Percentiles rank a stretch among this genome's conserved stretches.
phyloP scores from a whole-genome alignment of 2,888 invertebrate genomes.

The Omphaloscelis lunosa region DNA sequence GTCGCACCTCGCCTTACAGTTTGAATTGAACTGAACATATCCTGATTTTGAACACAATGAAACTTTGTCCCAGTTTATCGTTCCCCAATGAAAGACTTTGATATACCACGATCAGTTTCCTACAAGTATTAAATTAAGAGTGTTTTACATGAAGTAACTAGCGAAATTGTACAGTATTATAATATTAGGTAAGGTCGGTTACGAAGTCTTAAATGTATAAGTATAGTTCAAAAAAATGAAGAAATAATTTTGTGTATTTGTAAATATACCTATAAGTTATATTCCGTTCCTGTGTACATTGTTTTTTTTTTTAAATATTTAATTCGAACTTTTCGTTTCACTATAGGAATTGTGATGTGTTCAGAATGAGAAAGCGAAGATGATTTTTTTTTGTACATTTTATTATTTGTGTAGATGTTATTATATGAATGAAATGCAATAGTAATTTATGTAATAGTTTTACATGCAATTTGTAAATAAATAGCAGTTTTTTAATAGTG shows the following conservation, averaged over 20 bases:
- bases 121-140: constrained; percentile 86
- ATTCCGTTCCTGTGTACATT: constrained; percentile 89
- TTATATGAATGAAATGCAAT: constrained; percentile 89
- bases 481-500: constrained; percentile 78
- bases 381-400: constrained; percentile 86
- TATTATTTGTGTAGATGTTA: constrained; percentile 86
- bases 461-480: constrained; percentile 87
- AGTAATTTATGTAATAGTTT: constrained; percentile 90
- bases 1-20: constrained; percentile 67
- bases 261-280: constrained; percentile 88
- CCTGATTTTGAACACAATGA: constrained; percentile 69
- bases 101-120: constrained; percentile 85
- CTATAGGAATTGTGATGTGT: constrained; percentile 89
- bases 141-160: constrained; percentile 88
- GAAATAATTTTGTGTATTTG: constrained; percentile 86
- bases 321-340: constrained; percentile 70
- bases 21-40: constrained; percentile 84
- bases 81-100: constrained; percentile 81
- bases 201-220: constrained; percentile 85
- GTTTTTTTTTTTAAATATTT: constrained; percentile 75
- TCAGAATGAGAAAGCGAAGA: constrained; percentile 81
- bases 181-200: constrained; percentile 84
- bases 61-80: constrained; percentile 75
- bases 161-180: constrained; percentile 91
- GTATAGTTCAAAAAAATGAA: constrained; percentile 83